These are phyloP conservation scores for Solea solea DNA, from an alignment of 2,113 vertebrate species.

Conservation along the genomic window DNA sequence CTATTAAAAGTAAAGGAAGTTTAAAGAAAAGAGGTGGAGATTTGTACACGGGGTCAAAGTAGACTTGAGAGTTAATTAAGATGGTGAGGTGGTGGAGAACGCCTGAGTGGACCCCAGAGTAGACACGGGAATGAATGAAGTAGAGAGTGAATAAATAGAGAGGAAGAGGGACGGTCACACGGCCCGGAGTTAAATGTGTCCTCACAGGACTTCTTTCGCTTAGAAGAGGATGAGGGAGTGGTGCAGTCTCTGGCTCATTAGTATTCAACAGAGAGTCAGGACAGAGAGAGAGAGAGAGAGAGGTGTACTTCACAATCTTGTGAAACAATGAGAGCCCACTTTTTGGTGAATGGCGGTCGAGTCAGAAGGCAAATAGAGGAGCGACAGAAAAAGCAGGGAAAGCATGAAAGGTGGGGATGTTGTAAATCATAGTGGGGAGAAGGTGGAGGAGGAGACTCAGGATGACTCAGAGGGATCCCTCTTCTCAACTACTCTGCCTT, in stretches of 20 bases:
- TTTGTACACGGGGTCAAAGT: background rate
- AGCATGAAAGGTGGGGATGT: slow-evolving; percentile 14
- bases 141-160: slow-evolving; percentile 47
- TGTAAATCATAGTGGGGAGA: slow-evolving; percentile 53
- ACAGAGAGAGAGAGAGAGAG: slow-evolving; percentile 3
- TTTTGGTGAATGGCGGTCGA: slow-evolving; percentile 62
- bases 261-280: slow-evolving; percentile 56
- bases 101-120: slow-evolving; percentile 38
- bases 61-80: slow-evolving; percentile 40
- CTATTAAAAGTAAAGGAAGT: background rate
- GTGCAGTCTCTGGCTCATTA: slow-evolving; percentile 68
- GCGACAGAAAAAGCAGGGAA: slow-evolving; percentile 23
- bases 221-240: slow-evolving; percentile 60
- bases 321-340: slow-evolving; percentile 14
- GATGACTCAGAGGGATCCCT: slow-evolving; percentile 76
- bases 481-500: slow-evolving; percentile 51
- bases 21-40: slow-evolving; percentile 11
- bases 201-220: slow-evolving; percentile 52
- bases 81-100: slow-evolving; percentile 24
- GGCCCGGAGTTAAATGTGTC: slow-evolving; percentile 42
- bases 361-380: slow-evolving; percentile 26
- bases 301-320: background rate
- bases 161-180: slow-evolving; percentile 41
- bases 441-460: slow-evolving; percentile 56
- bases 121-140: slow-evolving; percentile 32